Evolutionary conservation across 2,888 invertebrate species (phyloP).

Genomic region (Drosophila longiperda): DNA sequence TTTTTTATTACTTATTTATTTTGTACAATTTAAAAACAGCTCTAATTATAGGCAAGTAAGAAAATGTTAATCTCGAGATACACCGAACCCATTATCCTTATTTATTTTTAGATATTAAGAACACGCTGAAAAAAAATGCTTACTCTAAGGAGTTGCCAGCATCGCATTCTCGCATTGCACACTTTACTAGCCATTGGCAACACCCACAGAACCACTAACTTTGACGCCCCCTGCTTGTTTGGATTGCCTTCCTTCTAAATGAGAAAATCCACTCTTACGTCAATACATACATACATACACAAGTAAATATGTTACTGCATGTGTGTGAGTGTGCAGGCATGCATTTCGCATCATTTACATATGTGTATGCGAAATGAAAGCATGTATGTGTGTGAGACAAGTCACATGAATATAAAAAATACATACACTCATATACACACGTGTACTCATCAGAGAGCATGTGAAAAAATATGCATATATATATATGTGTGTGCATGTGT

Average conservation of each 20-base stretch:
- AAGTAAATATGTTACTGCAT: not conserved
- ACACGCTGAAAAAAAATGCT: not conserved
- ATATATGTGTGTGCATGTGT: slow-evolving; percentile 1
- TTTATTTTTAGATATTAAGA: not conserved
- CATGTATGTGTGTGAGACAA: slow-evolving; percentile 9
- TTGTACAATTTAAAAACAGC: not conserved
- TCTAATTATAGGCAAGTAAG: not conserved
- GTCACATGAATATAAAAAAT: slow-evolving; percentile 14
- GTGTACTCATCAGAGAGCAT: slow-evolving; percentile 7
- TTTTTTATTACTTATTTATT: not conserved
- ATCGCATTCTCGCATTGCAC: not conserved
- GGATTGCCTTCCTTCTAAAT: slow-evolving; percentile 41
- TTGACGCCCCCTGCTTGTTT: slow-evolving; percentile 1
- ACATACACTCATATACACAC: not conserved
- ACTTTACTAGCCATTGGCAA: not conserved
- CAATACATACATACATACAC: not conserved
- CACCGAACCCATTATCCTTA: not conserved
- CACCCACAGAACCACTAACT: slow-evolving; percentile 12
- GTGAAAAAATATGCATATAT: slow-evolving; percentile 4
- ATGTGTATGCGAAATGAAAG: not conserved
- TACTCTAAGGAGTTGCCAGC: not conserved
- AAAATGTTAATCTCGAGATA: not conserved
- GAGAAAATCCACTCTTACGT: slow-evolving; percentile 42
- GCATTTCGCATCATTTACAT: slow-evolving; percentile 3
- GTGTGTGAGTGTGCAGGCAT: not conserved